Evolutionary conservation across 2,888 invertebrate species (phyloP).

Genomic region (Tupiocoris notatus): DNA sequence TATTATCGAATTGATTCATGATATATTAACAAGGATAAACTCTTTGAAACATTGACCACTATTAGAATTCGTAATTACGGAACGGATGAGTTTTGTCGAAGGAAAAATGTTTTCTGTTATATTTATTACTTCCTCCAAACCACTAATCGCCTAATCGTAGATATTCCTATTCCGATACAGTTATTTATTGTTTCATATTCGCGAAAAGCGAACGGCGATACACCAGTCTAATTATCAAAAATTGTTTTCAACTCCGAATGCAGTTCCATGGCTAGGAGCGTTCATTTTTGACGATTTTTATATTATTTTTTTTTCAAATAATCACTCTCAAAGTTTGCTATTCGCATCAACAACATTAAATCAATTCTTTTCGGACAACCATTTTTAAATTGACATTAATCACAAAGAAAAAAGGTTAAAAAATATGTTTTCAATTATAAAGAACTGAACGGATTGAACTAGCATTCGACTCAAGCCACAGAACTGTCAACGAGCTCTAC

Average conservation of each 20-base stretch:
- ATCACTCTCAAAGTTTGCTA: too few species aligned
- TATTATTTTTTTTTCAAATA: not conserved
- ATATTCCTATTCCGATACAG: not conserved
- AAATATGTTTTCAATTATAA: conserved; percentile 1
- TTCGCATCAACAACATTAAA: too few species aligned
- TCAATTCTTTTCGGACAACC: too few species aligned
- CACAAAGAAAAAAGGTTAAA: not conserved
- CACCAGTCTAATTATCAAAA: not conserved
- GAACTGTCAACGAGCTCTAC: not conserved
- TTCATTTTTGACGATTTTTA: not conserved
- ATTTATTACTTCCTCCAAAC: too few species aligned
- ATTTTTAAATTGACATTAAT: too few species aligned
- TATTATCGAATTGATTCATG: not conserved
- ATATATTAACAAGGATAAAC: not conserved
- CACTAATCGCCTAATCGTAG: too few species aligned
- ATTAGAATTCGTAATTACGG: not conserved
- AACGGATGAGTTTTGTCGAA: too few species aligned
- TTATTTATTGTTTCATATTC: not conserved
- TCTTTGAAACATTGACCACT: not conserved
- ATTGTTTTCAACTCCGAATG: not conserved
- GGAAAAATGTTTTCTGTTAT: too few species aligned
- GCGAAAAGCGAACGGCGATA: not conserved
- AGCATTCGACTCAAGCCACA: not conserved
- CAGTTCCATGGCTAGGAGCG: not conserved
- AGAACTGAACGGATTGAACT: not conserved